Conservation (phyloP, 2,797 vertebrate species). For the Melopsittacus undulatus region DNA sequence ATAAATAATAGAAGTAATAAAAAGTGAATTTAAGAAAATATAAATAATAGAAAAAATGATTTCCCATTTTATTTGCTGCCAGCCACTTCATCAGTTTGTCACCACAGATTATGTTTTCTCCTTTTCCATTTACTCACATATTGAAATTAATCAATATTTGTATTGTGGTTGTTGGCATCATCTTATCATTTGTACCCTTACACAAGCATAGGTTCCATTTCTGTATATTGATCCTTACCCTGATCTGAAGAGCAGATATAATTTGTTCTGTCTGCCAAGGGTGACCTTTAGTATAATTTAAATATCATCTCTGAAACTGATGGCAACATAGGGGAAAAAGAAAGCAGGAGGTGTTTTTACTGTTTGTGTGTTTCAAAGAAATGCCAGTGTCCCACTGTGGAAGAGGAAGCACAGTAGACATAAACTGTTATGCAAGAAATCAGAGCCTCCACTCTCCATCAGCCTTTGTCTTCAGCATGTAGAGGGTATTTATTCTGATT, state of each 20-base stretch:
- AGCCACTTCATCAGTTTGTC: not conserved
- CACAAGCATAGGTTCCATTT: not conserved
- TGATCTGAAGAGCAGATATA: conserved; percentile 11
- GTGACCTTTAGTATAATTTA: conserved; percentile 46
- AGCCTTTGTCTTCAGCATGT: not conserved
- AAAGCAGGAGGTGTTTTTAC: not conserved
- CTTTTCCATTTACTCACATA: not conserved
- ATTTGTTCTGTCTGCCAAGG: not conserved
- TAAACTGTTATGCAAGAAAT: not conserved
- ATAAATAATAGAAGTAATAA: not conserved
- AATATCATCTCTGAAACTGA: conserved; percentile 38
- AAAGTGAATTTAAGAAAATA: not conserved
- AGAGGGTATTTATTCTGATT: not conserved
- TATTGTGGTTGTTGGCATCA: conserved; percentile 14
- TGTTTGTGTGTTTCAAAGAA: not conserved
- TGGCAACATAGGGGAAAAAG: not conserved
- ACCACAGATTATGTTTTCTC: not conserved
- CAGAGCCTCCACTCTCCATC: not conserved
- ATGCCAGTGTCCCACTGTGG: not conserved
- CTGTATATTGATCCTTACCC: conserved; percentile 18
- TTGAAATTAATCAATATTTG: conserved; percentile 50
- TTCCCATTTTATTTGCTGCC: not conserved
- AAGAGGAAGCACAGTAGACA: not conserved
- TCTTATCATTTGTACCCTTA: conserved; percentile 9
- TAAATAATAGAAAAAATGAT: not conserved